Percentiles rank a stretch among this genome's conserved stretches.
These are phyloP conservation scores for Rhyzopertha dominica DNA, from an alignment of 1,140 invertebrate genomes.

Conservation along the genomic window DNA sequence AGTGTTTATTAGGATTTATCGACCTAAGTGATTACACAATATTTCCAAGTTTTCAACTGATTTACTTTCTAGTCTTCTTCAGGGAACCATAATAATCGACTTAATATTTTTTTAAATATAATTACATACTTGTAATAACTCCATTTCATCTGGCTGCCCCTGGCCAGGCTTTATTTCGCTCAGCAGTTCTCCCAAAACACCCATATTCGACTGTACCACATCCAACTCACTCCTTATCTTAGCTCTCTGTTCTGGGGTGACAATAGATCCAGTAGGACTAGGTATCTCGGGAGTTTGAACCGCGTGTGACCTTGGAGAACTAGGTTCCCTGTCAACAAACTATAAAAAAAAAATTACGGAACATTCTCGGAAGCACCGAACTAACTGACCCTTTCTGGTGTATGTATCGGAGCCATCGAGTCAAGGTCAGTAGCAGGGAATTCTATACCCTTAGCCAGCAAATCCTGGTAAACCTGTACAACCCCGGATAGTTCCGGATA, in stretches of 20 bases:
- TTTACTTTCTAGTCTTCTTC: too few relatives aligned
- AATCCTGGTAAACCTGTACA: slow-evolving; percentile 87
- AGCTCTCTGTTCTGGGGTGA: slow-evolving; percentile 73
- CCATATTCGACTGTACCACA: slow-evolving; percentile 90
- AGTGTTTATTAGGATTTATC: too few relatives aligned
- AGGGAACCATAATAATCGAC: too few relatives aligned
- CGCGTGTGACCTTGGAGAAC: too few relatives aligned
- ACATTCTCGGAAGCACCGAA: slow-evolving; percentile 7
- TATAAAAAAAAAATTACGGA: slow-evolving; percentile 24
- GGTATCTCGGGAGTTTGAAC: slow-evolving; percentile 8
- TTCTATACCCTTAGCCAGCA: slow-evolving; percentile 94
- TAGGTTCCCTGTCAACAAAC: too few relatives aligned
- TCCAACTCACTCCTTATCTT: slow-evolving; percentile 90
- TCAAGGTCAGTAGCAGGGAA: slow-evolving; percentile 96
- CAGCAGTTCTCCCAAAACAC: slow-evolving; percentile 92
- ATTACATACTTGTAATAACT: slow-evolving; percentile 51
- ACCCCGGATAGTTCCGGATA: slow-evolving; percentile 84
- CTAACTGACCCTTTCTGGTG: slow-evolving; percentile 81
- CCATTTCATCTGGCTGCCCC: slow-evolving; percentile 55
- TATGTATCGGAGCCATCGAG: slow-evolving; percentile 93
- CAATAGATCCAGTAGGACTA: slow-evolving; percentile 31
- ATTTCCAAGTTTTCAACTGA: too few relatives aligned
- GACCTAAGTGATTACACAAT: too few relatives aligned
- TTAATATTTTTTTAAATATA: slow-evolving; percentile 1
- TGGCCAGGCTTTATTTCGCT: slow-evolving; percentile 64